Evolutionary conservation across 2,797 vertebrate species (phyloP), one percentile per base, ranked within the genome.

Genomic region (Pipistrellus pygmaeus): DNA sequence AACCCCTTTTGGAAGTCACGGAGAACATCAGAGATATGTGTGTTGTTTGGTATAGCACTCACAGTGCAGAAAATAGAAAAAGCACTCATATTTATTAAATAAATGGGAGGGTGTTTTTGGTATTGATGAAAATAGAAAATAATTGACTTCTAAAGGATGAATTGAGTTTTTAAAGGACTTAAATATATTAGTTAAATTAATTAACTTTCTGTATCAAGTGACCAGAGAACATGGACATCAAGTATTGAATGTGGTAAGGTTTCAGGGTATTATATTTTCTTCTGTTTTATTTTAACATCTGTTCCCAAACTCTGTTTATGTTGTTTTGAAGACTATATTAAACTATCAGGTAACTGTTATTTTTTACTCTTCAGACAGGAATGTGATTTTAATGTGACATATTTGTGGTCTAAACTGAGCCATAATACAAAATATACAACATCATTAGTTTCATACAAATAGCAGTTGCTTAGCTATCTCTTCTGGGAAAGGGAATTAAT

Each of bases 101-200:
- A 23, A 96, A 35, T 30, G 84, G 13, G 3, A 55, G 53, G 15
- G 85, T 86, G 38, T 86, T 81, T 66, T 14, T 30, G 77, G 46
- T 3, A 23, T 85, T 78, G 23, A 78, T 68, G 20, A 90, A 92
- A 90, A 10, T 81, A 41, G 23, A 20, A 64, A 92, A 89, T 25
- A 75, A 69, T 57, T 84, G 30, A 88, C 8, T 90, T 90, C 11
- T n/a, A 71, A 13, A 68, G 32, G 30, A 66, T 71, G 81, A 15
- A 85, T 23, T 83, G 78, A 85, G 17, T 96, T 95, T 13, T 41
- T 35, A 77, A 90, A 75, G 35, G 62, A 91, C 25, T 83, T 38
- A 86, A 41, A 55, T 21, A 44, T 15, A 23, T 89, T 85, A 68
- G 23, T 93, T 53, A 73, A 82, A 76, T 14, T 68, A 77, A 76